Conservation (phyloP, 2,113 vertebrate genomes). For the Anser brachyrhynchus region DNA sequence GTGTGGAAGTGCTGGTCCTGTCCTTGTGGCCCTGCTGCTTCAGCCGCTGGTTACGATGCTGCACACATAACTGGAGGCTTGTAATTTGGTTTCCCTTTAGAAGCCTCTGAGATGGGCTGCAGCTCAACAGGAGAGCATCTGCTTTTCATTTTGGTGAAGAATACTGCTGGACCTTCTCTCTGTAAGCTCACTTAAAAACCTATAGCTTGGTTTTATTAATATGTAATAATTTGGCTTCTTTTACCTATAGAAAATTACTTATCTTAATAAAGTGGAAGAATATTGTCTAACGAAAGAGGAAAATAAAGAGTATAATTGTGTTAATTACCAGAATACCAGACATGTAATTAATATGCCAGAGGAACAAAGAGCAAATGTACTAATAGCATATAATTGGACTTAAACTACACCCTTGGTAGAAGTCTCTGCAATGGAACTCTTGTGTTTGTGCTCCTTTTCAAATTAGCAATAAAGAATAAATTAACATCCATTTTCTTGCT, state of each 20-base stretch:
- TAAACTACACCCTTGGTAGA: conserved; percentile 69
- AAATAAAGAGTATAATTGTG: conserved; percentile 72
- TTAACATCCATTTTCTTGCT: conserved; percentile 63
- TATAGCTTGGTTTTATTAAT: conserved; percentile 21
- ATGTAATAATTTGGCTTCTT: conserved; percentile 17
- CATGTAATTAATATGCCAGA: conserved; percentile 78
- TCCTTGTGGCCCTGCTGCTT: neutral
- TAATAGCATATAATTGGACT: conserved; percentile 72
- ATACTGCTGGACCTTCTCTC: neutral
- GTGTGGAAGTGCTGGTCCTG: neutral
- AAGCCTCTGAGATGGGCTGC: neutral
- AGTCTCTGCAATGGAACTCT: conserved; percentile 31
- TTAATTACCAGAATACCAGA: conserved; percentile 75
- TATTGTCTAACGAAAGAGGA: conserved; percentile 22
- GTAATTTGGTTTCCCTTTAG: neutral
- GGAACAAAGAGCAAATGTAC: conserved; percentile 75
- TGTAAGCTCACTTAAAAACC: neutral
- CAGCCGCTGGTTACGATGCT: neutral
- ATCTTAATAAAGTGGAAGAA: conserved; percentile 15
- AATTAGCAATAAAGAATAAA: conserved; percentile 77
- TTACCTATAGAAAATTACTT: conserved; percentile 46
- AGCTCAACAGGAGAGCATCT: neutral
- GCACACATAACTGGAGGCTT: neutral
- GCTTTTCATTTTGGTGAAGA: conserved; percentile 1
- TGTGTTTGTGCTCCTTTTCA: conserved; percentile 71